A percentile compares a stretch with the other conserved stretches of the same genome.
Conservation (phyloP, 2,113 vertebrate genomes). For the Gasterosteus aculeatus region DNA sequence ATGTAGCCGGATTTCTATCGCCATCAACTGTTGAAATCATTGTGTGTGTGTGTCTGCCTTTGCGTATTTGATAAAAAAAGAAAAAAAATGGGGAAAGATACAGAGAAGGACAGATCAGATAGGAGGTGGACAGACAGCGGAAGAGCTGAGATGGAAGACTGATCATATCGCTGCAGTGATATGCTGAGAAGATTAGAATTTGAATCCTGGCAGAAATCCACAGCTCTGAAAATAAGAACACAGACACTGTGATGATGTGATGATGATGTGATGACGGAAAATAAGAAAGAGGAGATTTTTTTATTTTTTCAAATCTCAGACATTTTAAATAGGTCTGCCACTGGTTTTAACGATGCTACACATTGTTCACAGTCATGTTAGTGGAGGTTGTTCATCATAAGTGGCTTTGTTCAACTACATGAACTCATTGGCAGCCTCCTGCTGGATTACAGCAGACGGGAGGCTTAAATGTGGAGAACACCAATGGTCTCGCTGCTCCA, state of each 20-base stretch:
- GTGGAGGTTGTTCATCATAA: slow-evolving; percentile 2
- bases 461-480: slow-evolving; percentile 10
- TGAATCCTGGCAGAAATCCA: slow-evolving; percentile 53
- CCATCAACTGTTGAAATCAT: slow-evolving; percentile 16
- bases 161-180: slow-evolving; percentile 64
- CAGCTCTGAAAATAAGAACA: slow-evolving; percentile 48
- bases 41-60: slow-evolving; percentile 26
- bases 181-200: slow-evolving; percentile 62
- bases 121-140: slow-evolving; percentile 55
- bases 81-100: slow-evolving; percentile 30
- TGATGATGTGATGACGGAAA: neutral
- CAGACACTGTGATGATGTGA: slow-evolving; percentile 10
- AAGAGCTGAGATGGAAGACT: slow-evolving; percentile 63
- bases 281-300: slow-evolving; percentile 2
- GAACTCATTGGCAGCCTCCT: neutral
- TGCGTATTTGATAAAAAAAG: slow-evolving; percentile 32
- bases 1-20: slow-evolving; percentile 22
- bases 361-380: slow-evolving; percentile 33
- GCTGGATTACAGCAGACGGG: slow-evolving; percentile 11
- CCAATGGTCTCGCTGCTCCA: slow-evolving; percentile 17
- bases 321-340: slow-evolving; percentile 35
- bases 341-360: slow-evolving; percentile 33
- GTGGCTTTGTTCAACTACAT: slow-evolving; percentile 16
- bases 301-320: neutral
- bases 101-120: slow-evolving; percentile 57